Evolutionary conservation across 2,888 invertebrate species (phyloP).

Genomic region (Malthinus flaveolus): DNA sequence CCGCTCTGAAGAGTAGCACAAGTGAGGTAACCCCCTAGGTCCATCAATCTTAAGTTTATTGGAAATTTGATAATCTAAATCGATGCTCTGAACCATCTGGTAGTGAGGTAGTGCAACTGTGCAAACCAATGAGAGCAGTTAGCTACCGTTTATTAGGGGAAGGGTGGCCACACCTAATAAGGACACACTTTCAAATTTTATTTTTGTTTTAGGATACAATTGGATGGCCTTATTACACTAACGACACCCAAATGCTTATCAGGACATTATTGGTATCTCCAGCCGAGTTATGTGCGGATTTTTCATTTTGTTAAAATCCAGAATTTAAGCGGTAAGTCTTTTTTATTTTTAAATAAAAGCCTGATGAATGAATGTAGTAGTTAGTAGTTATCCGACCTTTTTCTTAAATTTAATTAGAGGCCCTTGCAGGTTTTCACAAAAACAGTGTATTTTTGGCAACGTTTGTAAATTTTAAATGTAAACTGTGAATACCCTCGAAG

Average conservation of each 20-base stretch:
- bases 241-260: conserved; percentile 1
- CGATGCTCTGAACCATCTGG: too few relatives aligned
- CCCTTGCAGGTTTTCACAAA: too few relatives aligned
- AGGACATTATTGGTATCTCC: conserved; percentile 1
- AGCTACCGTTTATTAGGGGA: too few relatives aligned
- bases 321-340: conserved; percentile 1
- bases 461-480: conserved; percentile 2
- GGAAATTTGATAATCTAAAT: too few relatives aligned
- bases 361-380: neutral
- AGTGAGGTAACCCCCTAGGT: too few relatives aligned
- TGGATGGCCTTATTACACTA: neutral
- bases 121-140: too few relatives aligned
- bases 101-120: too few relatives aligned
- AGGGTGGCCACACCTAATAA: too few relatives aligned
- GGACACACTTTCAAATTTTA: too few relatives aligned
- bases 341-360: neutral
- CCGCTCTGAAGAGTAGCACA: too few relatives aligned
- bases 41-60: too few relatives aligned
- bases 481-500: neutral
- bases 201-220: neutral
- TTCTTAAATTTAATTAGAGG: neutral
- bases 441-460: neutral
- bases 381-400: neutral
- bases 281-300: neutral
- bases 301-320: conserved; percentile 3